These are phyloP conservation scores for Perithous albicinctus DNA, from an alignment of 2,888 invertebrate genomes.

Conservation along the genomic window DNA sequence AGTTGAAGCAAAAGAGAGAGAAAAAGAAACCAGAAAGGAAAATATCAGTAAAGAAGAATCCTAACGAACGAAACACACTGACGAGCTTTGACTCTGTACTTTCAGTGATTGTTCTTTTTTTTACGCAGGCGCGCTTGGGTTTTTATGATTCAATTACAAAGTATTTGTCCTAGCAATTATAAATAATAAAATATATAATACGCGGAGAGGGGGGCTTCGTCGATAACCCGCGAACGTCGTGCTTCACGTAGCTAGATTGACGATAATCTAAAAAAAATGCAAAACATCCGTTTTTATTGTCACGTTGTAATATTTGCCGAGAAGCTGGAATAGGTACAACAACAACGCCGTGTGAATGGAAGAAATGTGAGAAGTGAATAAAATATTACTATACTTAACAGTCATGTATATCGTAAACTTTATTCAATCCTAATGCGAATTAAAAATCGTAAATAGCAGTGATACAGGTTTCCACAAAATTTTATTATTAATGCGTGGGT, in stretches of 20 bases:
- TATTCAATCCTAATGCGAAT: slow-evolving; percentile 61
- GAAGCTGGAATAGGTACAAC: slow-evolving; percentile 12
- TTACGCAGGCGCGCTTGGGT: slow-evolving; percentile 5
- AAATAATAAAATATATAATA: slow-evolving; percentile 23
- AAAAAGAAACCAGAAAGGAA: not conserved
- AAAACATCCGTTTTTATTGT: slow-evolving; percentile 53
- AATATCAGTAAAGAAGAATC: slow-evolving; percentile 30
- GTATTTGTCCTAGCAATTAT: slow-evolving; percentile 21
- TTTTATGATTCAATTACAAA: slow-evolving; percentile 20
- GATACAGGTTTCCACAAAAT: slow-evolving; percentile 2
- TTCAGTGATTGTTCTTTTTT: slow-evolving; percentile 27
- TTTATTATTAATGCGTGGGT: not conserved
- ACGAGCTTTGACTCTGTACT: slow-evolving; percentile 43
- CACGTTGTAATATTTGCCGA: slow-evolving; percentile 55
- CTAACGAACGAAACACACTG: slow-evolving; percentile 41
- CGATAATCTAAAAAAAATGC: slow-evolving; percentile 14
- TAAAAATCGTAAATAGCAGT: slow-evolving; percentile 45
- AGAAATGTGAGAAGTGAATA: slow-evolving; percentile 30
- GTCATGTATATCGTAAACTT: slow-evolving; percentile 64
- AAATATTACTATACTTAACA: slow-evolving; percentile 61
- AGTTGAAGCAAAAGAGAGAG: not conserved
- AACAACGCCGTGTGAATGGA: not conserved
- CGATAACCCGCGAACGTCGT: not conserved
- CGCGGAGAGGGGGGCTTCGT: slow-evolving; percentile 9
- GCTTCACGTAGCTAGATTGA: slow-evolving; percentile 24